Base-by-base conservation (phyloP, 2,113 vertebrate genomes). In the Apeltes quadracus region DNA sequence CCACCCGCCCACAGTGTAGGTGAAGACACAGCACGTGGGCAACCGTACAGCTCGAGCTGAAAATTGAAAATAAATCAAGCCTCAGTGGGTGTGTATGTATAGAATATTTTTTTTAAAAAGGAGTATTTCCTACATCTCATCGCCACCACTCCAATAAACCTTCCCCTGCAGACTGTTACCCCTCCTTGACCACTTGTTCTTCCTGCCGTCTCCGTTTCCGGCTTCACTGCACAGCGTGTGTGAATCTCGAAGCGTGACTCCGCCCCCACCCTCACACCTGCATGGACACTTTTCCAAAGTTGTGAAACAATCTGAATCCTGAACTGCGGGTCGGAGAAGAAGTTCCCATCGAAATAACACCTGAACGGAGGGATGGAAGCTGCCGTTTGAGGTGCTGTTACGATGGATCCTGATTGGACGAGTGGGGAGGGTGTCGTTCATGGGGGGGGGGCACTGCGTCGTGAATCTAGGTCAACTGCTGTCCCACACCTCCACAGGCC, bases 381-480 rank as follows among this genome's bases (percentile, higher is more conserved):
- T 82, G 46, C 61, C 69, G 51, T 76, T n/a, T 29, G 29, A 29
- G 29, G 2, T 29, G 29, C 29, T 29, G 29, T 29, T 29, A n/a
- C n/a, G n/a, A n/a, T n/a, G n/a, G n/a, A 58, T 77, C 16, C 41
- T 74, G 84, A 88, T 87, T 87, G 87, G 89, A 78, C 16, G 41
- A n/a, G n/a, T n/a, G n/a, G 51, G 39, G 50, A 71, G 55, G 68
- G 56, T 20, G 65, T 72, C 84, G 82, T 56, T 89, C 73, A 46
- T 77, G 65, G n/a, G 58, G 1, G 27, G 55, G 63, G 74, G 56
- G 61, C 46, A n/a, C 53, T 6, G 27, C 36, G 56, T 61, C 32
- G 29, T 72, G 51, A 86, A 90, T 91, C 69, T 88, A 85, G 90
- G 89, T 91, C 89, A 90, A 67, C 64, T 62, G 73, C 76, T 65